phyloP scores from a whole-genome alignment of 2,113 vertebrate species.

The Entosphenus tridentatus region DNA sequence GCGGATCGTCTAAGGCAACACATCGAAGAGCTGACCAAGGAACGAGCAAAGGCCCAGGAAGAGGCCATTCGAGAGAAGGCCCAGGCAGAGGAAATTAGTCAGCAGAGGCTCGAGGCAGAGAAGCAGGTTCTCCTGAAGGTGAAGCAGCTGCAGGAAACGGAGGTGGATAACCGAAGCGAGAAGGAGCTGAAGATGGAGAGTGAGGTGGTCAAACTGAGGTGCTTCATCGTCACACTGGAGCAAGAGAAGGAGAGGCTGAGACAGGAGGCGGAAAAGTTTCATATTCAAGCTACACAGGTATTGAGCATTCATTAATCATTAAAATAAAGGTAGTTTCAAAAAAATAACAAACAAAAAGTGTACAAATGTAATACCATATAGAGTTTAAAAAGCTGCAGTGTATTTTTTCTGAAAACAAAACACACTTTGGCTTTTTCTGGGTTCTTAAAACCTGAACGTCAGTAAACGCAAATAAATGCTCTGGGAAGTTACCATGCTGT shows the following conservation, averaged over 20 bases:
- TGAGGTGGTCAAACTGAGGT: conserved; percentile 43
- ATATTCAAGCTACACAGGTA: conserved; percentile 93
- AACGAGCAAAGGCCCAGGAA: conserved; percentile 51
- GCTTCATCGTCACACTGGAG: conserved; percentile 55
- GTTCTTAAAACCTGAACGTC: too few species aligned
- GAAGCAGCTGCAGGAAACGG: conserved; percentile 40
- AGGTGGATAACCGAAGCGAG: conserved; percentile 41
- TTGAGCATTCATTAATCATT: conserved; percentile 9
- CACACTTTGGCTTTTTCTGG: too few species aligned
- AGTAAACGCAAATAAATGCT: too few species aligned
- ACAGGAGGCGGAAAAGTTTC: conserved; percentile 52
- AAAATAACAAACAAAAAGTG: too few species aligned
- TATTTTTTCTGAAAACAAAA: too few species aligned
- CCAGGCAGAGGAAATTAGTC: conserved; percentile 49
- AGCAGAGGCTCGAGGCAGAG: conserved; percentile 46
- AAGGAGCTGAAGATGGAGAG: conserved; percentile 42
- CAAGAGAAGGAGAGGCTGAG: conserved; percentile 68
- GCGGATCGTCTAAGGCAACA: conserved; percentile 57
- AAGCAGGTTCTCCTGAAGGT: conserved; percentile 16
- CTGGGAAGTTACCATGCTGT: too few species aligned
- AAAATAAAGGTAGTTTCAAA: too few species aligned
- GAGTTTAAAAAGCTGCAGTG: too few species aligned
- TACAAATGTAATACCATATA: too few species aligned
- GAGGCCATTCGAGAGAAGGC: conserved; percentile 63
- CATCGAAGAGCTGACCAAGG: conserved; percentile 48